These are phyloP conservation scores for Smittia aterrima DNA, from an alignment of 2,888 invertebrate species.

Conservation along the genomic window DNA sequence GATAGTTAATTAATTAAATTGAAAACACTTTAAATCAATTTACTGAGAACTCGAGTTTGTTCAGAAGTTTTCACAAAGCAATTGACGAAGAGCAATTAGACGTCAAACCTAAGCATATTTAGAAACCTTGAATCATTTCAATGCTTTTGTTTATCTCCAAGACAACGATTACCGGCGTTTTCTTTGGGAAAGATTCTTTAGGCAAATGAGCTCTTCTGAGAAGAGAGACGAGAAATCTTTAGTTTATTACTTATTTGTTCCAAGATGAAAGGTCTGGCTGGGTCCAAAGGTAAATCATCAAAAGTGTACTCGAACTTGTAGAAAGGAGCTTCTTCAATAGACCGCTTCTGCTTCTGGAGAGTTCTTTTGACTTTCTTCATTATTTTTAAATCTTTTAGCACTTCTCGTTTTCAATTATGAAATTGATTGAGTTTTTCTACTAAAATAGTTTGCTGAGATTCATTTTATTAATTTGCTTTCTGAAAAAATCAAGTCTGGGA, in stretches of 20 bases:
- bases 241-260: slow-evolving; percentile 45
- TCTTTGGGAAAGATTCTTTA: background rate
- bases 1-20: too few relatives aligned
- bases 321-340: slow-evolving; percentile 50
- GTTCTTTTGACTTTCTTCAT: slow-evolving; percentile 26
- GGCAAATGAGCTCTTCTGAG: too few relatives aligned
- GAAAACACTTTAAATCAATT: too few relatives aligned
- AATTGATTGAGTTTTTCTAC: background rate
- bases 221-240: too few relatives aligned
- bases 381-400: background rate
- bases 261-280: slow-evolving; percentile 44
- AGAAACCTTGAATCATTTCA: background rate
- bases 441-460: background rate
- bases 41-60: too few relatives aligned
- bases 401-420: background rate
- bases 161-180: background rate
- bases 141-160: background rate
- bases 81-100: too few relatives aligned
- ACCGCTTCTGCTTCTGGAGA: background rate
- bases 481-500: background rate
- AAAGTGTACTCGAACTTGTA: slow-evolving; percentile 49
- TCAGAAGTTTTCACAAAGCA: too few relatives aligned
- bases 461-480: background rate
- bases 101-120: too few relatives aligned
- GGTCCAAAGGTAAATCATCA: slow-evolving; percentile 53